Base-by-base conservation (phyloP, 2,797 vertebrate genomes). In the Characodon lateralis region DNA sequence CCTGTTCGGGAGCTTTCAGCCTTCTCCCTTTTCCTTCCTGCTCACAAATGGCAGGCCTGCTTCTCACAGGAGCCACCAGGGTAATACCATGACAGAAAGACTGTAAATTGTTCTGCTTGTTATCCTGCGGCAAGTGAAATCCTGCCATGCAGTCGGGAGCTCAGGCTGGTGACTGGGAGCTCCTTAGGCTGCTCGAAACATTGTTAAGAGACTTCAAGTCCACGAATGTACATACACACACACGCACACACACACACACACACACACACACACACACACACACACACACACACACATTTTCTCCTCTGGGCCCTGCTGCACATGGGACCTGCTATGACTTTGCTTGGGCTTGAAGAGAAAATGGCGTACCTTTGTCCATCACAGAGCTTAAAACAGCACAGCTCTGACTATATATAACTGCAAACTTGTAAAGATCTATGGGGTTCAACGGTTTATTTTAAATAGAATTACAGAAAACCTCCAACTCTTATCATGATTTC, bases 41-140 rank as follows among this genome's bases (percentile, higher is more conserved):
- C 73, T 84, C 85, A 82, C 80, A 86, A 89, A 85, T 63, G 76
- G 86, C 85, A 76, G 78, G 68, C 35, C 81, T 81, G 72, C 83
- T 90, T 89, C 84, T 51, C 74, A 79, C 79, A 71, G 63, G 46
- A 81, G 88, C 88, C 91, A 87, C 51, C 12, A 80, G 87, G 83
- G 85, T 89, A 89, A 92, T 77, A 76, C 89, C 85, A 81, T 92
- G 89, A 87, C 90, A 87, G 91, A 84, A 87, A 91, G 86, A 85
- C 86, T 86, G 88, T 89, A 93, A 93, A 91, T 93, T 89, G 89
- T 90, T 88, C 83, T 84, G 89, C 93, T 93, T 92, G 92, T 93
- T 93, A 93, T 93, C 93, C 91, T 89, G 78, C 71, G 79, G 91
- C 92, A 78, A 87, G 85, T 89, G 92, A 92, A 93, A 89, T 83